Evolutionary conservation across 2,113 vertebrate genomes (phyloP).

Genomic region (Hyperopisus bebe): DNA sequence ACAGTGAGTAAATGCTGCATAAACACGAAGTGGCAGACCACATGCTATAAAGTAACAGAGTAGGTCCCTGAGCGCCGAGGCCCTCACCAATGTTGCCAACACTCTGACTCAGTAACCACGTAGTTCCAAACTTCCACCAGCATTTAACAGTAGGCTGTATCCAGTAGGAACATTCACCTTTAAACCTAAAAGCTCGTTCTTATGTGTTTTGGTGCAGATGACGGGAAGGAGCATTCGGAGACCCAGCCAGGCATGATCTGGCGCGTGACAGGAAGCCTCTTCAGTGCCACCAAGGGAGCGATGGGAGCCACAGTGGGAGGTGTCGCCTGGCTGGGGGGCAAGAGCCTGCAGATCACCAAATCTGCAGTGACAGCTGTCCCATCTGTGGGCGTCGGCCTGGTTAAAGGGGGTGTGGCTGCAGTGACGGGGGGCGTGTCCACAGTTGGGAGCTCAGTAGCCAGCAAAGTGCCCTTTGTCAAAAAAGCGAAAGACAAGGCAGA

Average conservation of each 20-base stretch:
- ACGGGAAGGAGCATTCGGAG: slow-evolving; percentile 50
- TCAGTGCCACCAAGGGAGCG: slow-evolving; percentile 61
- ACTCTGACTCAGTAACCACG: no score
- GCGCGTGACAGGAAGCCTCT: slow-evolving; percentile 63
- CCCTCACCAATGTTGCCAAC: no score
- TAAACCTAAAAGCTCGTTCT: background rate
- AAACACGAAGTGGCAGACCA: no score
- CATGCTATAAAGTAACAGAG: no score
- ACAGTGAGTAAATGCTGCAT: no score
- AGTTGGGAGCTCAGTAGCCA: slow-evolving; percentile 59
- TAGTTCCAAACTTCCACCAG: background rate
- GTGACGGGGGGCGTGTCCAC: slow-evolving; percentile 64
- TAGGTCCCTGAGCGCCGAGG: no score
- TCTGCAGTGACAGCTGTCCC: slow-evolving; percentile 61
- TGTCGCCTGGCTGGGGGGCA: slow-evolving; percentile 67
- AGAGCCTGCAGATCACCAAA: slow-evolving; percentile 65
- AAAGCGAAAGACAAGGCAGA: slow-evolving; percentile 71
- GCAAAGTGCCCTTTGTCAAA: slow-evolving; percentile 60
- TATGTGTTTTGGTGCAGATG: slow-evolving; percentile 18
- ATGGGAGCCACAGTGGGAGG: slow-evolving; percentile 65
- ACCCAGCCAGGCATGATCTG: slow-evolving; percentile 54
- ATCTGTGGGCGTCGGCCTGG: slow-evolving; percentile 56
- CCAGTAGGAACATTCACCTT: background rate
- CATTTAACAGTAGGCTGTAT: background rate
- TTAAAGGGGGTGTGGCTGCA: slow-evolving; percentile 63